Evolutionary conservation across 2,888 invertebrate genomes (phyloP).

Genomic region (Leptinotarsa rubiginosa): DNA sequence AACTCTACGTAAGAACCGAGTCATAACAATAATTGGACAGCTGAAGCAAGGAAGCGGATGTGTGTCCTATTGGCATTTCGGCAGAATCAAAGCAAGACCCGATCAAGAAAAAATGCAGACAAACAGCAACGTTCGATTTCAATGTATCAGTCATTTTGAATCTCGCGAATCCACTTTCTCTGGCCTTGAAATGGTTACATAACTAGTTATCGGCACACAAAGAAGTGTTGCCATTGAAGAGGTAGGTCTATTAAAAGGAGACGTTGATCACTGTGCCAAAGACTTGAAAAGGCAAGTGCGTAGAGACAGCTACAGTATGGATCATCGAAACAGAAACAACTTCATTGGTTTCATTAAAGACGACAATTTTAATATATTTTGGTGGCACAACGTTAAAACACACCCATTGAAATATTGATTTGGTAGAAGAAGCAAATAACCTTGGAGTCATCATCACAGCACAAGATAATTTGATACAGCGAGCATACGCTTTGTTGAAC

Average conservation of each 20-base stretch:
- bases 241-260: constrained; percentile 57
- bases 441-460: too few relatives aligned
- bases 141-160: constrained; percentile 30
- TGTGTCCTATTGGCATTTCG: constrained; percentile 27
- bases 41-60: constrained; percentile 28
- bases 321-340: too few relatives aligned
- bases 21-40: neutral
- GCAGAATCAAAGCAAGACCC: constrained; percentile 10
- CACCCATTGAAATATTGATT: too few relatives aligned
- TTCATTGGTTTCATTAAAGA: too few relatives aligned
- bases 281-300: neutral
- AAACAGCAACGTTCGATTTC: constrained; percentile 23
- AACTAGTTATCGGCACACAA: constrained; percentile 57
- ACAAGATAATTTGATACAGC: too few relatives aligned
- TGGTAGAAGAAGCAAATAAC: too few relatives aligned
- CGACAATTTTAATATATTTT: too few relatives aligned
- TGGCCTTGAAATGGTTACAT: constrained; percentile 62
- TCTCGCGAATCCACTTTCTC: constrained; percentile 59
- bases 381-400: too few relatives aligned
- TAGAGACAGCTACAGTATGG: neutral
- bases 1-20: too few relatives aligned
- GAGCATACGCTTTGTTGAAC: too few relatives aligned
- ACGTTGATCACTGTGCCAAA: constrained; percentile 40
- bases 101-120: constrained; percentile 17
- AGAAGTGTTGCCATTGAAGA: constrained; percentile 53